phyloP scores from a whole-genome alignment of 2,888 invertebrate species.

The Aphidoletes aphidimyza region DNA sequence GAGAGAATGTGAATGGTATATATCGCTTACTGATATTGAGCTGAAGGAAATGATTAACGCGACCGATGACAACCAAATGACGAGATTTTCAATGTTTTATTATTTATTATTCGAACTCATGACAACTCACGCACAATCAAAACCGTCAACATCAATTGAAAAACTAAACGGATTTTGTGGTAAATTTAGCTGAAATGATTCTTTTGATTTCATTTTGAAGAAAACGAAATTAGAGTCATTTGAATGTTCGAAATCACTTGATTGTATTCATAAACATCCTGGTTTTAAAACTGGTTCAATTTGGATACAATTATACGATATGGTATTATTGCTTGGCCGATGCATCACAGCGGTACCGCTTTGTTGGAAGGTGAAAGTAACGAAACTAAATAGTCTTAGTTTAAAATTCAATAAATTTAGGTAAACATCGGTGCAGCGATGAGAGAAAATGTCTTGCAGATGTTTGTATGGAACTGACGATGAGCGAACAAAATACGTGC shows the following conservation, averaged over 20 bases:
- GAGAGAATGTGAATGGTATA: no score
- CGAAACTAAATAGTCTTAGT: conserved; percentile 23
- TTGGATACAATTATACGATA: no score
- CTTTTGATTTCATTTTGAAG: background rate
- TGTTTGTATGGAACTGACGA: no score
- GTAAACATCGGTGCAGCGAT: background rate
- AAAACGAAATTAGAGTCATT: no score
- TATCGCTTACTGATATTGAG: no score
- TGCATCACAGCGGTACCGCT: no score
- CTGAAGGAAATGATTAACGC: conserved; percentile 8
- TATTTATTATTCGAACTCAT: background rate
- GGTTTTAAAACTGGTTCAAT: no score
- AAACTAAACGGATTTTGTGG: background rate
- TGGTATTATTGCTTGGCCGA: no score
- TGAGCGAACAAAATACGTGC: background rate
- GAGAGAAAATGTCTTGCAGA: no score
- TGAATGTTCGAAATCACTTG: no score
- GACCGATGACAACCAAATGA: background rate
- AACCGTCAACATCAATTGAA: background rate
- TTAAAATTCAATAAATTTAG: background rate
- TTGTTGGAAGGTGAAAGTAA: conserved; percentile 15
- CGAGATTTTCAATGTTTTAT: background rate
- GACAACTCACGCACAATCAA: no score
- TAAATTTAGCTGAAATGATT: background rate
- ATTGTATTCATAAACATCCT: no score